Evolutionary conservation across 2,113 vertebrate species (phyloP).

Genomic region (Canis aureus): DNA sequence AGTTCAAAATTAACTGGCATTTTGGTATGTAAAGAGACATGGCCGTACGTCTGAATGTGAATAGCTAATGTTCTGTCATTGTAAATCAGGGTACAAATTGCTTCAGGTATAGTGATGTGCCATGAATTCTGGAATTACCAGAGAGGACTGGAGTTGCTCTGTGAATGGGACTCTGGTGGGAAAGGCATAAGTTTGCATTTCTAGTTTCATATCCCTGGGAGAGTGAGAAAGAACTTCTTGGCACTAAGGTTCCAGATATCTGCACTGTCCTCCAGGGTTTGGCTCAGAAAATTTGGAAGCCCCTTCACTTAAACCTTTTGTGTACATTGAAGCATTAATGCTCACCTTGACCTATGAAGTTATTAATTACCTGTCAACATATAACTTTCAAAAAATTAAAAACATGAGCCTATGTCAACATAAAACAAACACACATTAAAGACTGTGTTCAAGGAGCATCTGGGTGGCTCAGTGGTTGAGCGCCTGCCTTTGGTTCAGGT

Average conservation of each 20-base stretch:
- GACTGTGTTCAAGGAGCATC: no score
- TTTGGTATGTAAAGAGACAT: background rate
- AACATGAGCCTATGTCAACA: background rate
- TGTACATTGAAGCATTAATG: rapidly evolving
- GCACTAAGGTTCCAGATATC: rapidly evolving
- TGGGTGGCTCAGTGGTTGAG: no score
- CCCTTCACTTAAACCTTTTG: background rate
- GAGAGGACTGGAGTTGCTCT: background rate
- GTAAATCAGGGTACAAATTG: slow-evolving; percentile 52
- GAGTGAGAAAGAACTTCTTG: background rate
- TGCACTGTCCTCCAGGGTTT: rapidly evolving
- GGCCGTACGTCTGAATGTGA: background rate
- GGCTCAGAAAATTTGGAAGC: background rate
- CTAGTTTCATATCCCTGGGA: background rate
- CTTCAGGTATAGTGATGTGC: slow-evolving; percentile 16
- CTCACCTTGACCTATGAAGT: background rate
- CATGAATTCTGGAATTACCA: slow-evolving; percentile 10
- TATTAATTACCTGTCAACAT: rapidly evolving
- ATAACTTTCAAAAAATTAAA: background rate
- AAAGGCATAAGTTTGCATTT: no score
- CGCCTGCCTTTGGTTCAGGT: no score
- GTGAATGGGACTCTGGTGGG: no score
- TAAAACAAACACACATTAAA: background rate
- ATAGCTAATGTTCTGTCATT: slow-evolving; percentile 36
- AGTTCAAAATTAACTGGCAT: slow-evolving; percentile 45